phyloP scores from a whole-genome alignment of 2,113 vertebrate genomes.

The Numida meleagris region DNA sequence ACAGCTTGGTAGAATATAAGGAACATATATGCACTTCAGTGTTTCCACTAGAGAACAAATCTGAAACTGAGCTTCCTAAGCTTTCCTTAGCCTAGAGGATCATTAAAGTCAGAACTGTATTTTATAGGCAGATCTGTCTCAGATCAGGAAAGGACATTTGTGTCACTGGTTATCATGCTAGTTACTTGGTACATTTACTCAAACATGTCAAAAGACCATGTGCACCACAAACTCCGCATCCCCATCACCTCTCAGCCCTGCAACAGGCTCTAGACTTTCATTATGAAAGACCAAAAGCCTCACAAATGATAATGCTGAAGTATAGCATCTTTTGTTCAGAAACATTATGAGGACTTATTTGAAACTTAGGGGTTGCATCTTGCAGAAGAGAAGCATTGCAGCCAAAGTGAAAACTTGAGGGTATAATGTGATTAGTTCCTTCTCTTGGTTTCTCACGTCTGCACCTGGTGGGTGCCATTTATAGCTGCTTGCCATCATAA shows the following conservation, averaged over 20 bases:
- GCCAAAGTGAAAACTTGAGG: not conserved
- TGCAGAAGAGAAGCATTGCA: not conserved
- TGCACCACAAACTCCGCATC: not conserved
- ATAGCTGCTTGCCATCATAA: conserved; percentile 27
- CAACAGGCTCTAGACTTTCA: not conserved
- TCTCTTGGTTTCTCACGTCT: not conserved
- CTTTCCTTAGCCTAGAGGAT: not conserved
- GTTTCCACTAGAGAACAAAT: not conserved
- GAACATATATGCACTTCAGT: not conserved
- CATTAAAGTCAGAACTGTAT: not conserved
- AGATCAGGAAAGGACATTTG: not conserved
- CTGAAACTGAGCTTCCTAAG: not conserved
- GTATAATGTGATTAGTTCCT: not conserved
- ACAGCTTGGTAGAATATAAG: not conserved
- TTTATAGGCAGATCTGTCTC: not conserved
- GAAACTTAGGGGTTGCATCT: not conserved
- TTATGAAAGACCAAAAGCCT: not conserved
- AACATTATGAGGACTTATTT: not conserved
- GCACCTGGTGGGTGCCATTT: conserved; percentile 6
- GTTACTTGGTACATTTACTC: not conserved
- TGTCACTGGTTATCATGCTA: not conserved
- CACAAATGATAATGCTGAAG: not conserved
- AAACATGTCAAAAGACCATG: not conserved
- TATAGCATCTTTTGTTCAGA: not conserved
- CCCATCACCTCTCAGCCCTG: not conserved